A percentile compares a stretch with the other conserved stretches of the same genome.
Evolutionary conservation across 2,113 vertebrate genomes (phyloP).

Genomic region (Spilogale gracilis): DNA sequence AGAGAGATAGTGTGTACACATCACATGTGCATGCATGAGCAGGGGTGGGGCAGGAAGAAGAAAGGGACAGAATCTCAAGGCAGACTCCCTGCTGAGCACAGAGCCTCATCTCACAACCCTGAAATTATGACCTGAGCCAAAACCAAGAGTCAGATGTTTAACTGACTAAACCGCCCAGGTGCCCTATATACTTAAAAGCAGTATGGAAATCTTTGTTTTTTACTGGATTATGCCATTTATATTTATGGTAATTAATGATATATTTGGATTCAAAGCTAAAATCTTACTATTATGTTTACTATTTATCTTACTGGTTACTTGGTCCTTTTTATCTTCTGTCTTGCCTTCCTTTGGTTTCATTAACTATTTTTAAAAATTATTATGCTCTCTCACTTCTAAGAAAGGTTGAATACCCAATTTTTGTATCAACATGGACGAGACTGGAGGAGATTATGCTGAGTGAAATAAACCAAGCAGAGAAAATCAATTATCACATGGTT

Average conservation of each 20-base stretch:
- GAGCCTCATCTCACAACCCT: background rate
- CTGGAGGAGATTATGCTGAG: too few species aligned
- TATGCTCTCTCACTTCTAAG: background rate
- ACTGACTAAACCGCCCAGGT: background rate
- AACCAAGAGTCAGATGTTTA: background rate
- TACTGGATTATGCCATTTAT: background rate
- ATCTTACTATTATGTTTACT: background rate
- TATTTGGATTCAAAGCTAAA: background rate
- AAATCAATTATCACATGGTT: too few species aligned
- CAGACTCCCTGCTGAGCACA: background rate
- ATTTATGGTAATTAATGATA: background rate
- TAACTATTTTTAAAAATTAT: background rate
- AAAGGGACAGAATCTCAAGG: background rate
- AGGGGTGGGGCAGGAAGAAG: background rate
- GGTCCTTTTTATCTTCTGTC: background rate
- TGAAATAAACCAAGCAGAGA: too few species aligned
- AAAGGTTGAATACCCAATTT: too few species aligned
- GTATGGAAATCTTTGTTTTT: background rate
- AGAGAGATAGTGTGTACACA: background rate
- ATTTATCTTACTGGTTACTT: background rate
- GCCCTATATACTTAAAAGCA: background rate
- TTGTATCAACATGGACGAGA: too few species aligned
- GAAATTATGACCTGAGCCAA: background rate
- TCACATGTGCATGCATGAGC: background rate
- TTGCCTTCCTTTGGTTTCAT: slow-evolving; percentile 6